Evolutionary conservation across 2,113 vertebrate species (phyloP), one percentile per base, ranked within the genome.

Genomic region (Myxocyprinus asiaticus): DNA sequence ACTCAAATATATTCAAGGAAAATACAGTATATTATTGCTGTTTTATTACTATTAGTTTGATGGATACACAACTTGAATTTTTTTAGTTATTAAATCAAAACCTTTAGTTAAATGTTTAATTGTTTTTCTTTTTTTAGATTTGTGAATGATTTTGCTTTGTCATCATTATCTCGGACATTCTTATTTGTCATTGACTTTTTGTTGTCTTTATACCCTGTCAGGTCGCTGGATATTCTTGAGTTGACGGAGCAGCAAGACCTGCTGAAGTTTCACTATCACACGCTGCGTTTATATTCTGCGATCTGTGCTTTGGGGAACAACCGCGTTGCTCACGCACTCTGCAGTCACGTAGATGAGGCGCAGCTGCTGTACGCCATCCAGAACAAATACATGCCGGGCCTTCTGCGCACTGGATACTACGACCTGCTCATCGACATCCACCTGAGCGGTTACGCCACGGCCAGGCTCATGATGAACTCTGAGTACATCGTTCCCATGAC

Each of bases 401-500:
- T 97, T 76, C 90, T 99, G 65, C 94, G 97, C 3, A 82, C 94
- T 0, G 97, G 97, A 53, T 99, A 96, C 91, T 99, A 99, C 4
- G 95, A 98, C 47, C 92, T 98, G 58, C 95, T 99, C 1, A 97
- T 99, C 0, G 96, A 98, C 87, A 97, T 98, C 84, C 97, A 99
- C 88, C 94, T 99, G 59, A 95, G 92, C 84, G 95, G 95, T 83
- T 98, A 98, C 3, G 95, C 96, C 83, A 98, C 96, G 0, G 96
- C 96, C 11, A 93, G 96, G 51, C 92, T 99, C 69, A 98, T 98
- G 96, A 99, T 98, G 96, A 98, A 99, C 92, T 96, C 91, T 6
- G 97, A 99, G 86, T 99, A 95, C 89, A 99, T 99, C 9, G 97
- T 99, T 48, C 97, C 97, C 56, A 99, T 99, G 97, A 99, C 97